These are phyloP conservation scores for Momotus momota DNA, from an alignment of 2,797 vertebrate species.

Conservation along the genomic window DNA sequence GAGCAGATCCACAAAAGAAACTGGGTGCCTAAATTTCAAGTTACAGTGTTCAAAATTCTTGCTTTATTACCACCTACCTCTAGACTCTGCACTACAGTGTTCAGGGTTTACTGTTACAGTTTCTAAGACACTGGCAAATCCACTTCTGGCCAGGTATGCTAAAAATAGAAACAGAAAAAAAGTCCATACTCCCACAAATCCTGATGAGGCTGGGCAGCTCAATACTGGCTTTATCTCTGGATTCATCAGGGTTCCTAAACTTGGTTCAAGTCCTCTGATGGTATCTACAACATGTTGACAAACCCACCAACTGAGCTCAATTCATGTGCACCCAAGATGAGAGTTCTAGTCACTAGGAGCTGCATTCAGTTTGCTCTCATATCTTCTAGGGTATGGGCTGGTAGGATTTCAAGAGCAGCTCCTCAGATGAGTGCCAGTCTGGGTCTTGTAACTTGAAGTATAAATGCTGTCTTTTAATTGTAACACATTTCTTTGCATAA, in stretches of 20 bases:
- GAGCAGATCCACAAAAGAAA: neutral
- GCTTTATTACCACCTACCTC: neutral
- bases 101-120: neutral
- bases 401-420: neutral
- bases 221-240: neutral
- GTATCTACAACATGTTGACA: neutral
- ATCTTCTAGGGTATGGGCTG: neutral
- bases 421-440: fast-evolving
- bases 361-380: neutral
- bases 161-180: neutral
- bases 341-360: neutral
- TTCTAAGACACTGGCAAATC: neutral
- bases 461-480: neutral
- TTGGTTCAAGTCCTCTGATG: neutral
- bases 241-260: neutral
- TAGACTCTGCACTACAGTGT: neutral
- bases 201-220: neutral
- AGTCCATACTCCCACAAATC: neutral
- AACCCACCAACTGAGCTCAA: neutral
- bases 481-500: neutral
- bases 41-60: neutral
- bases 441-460: neutral
- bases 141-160: neutral
- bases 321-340: too few relatives aligned
- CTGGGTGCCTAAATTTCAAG: neutral